phyloP scores from a whole-genome alignment of 1,140 invertebrate genomes.

The Drosophila sp. region DNA sequence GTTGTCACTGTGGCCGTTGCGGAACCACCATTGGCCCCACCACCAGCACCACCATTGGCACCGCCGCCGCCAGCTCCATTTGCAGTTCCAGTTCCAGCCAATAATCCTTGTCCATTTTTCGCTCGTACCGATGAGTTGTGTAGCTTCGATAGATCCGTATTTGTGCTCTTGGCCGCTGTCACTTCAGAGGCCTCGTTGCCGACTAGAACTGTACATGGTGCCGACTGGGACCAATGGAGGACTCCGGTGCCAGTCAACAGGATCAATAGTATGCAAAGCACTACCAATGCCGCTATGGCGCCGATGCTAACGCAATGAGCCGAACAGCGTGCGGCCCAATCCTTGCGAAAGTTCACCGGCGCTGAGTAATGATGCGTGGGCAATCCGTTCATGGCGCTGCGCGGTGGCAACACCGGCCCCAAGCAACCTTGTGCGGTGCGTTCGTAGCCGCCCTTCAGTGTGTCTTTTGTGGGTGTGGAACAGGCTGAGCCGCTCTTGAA shows the following conservation, averaged over 20 bases:
- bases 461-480: slow-evolving; percentile 83
- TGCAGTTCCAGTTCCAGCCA: slow-evolving; percentile 42
- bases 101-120: slow-evolving; percentile 85
- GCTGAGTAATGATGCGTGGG: slow-evolving; percentile 82
- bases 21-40: slow-evolving; percentile 32
- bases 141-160: slow-evolving; percentile 79
- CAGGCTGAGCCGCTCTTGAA: slow-evolving; percentile 87
- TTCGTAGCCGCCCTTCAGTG: slow-evolving; percentile 88
- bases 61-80: slow-evolving; percentile 82
- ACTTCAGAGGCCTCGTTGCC: slow-evolving; percentile 85
- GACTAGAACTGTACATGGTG: slow-evolving; percentile 92
- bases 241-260: slow-evolving; percentile 94
- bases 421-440: slow-evolving; percentile 83
- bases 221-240: slow-evolving; percentile 91
- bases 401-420: slow-evolving; percentile 89
- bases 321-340: slow-evolving; percentile 92
- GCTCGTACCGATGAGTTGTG: slow-evolving; percentile 85
- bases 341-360: slow-evolving; percentile 92
- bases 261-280: slow-evolving; percentile 91
- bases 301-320: slow-evolving; percentile 95
- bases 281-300: slow-evolving; percentile 91
- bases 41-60: slow-evolving; percentile 74
- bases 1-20: slow-evolving; percentile 57
- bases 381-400: slow-evolving; percentile 86
- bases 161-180: slow-evolving; percentile 82